Conservation (phyloP, 2,888 invertebrate genomes). For the Cinara cedri region DNA sequence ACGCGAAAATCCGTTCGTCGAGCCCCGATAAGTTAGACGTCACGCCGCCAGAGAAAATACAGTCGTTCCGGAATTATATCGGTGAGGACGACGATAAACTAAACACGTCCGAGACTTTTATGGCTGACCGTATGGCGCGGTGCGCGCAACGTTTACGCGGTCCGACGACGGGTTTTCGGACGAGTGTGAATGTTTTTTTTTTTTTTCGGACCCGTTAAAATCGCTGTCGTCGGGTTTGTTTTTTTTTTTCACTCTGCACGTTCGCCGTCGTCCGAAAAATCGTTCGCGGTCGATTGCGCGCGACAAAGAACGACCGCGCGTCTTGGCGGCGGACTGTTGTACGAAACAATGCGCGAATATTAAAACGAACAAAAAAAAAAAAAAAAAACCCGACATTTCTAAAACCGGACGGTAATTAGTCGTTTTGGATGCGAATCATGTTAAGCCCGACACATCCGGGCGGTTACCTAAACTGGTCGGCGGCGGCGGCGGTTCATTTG, state of each 20-base stretch:
- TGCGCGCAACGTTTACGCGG: not conserved
- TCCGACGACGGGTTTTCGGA: slow-evolving; percentile 20
- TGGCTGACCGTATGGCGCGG: not conserved
- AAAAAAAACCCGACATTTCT: slow-evolving; percentile 22
- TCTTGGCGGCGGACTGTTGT: not conserved
- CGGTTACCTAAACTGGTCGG: slow-evolving; percentile 43
- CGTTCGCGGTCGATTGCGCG: slow-evolving; percentile 18
- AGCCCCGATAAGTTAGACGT: too few species aligned
- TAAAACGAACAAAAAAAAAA: not conserved
- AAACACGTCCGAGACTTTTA: slow-evolving; percentile 38
- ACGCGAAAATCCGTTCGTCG: too few species aligned
- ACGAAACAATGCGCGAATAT: slow-evolving; percentile 46
- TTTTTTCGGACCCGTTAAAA: slow-evolving; percentile 34
- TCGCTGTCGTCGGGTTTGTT: not conserved
- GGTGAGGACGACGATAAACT: slow-evolving; percentile 6
- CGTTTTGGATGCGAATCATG: slow-evolving; percentile 53
- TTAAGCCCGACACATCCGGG: slow-evolving; percentile 48
- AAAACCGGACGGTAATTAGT: slow-evolving; percentile 51
- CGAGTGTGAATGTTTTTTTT: slow-evolving; percentile 26
- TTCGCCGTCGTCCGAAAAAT: slow-evolving; percentile 15
- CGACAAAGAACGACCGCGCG: slow-evolving; percentile 23
- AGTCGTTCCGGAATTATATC: too few species aligned
- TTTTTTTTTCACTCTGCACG: not conserved
- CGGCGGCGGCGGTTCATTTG: slow-evolving; percentile 45
- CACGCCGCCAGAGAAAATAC: too few species aligned